Evolutionary conservation across 2,113 vertebrate species (phyloP), one percentile per base, ranked within the genome.

Genomic region (Phylloscopus whistleri): DNA sequence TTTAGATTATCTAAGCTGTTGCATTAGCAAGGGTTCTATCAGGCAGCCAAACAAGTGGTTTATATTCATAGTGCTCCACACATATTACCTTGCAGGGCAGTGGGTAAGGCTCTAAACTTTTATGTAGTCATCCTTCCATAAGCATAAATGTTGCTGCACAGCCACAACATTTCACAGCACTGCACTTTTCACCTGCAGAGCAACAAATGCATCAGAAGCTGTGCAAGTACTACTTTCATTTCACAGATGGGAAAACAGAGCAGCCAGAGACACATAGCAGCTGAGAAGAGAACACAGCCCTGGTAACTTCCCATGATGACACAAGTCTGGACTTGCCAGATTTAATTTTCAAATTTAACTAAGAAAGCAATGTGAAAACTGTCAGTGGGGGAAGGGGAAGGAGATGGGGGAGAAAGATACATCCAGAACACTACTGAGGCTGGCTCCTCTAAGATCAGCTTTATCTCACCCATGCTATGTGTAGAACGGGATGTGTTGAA

Each of bases 131-230:
- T 43, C 16, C 1, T 77, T 95, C 48, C 70, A 76, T 16, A 82
- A 77, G 10, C 26, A 66, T 62, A 91, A 82, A 85, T 62, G 62
- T 44, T 85, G 66, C 58, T 83, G 27, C 56, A 52, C n/a, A 80
- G n/a, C 53, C 30, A 68, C 64, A 91, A 43, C 55, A 70, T 69
- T 90, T 92, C 79, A 76, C 44, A 93, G 77, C 30, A 35, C 48
- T 74, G 52, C 37, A 78, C 48, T 91, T 91, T 87, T 91, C 39
- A 80, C 90, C 74, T 84, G 23, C 30, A 26, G n/a, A 84, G 27
- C 43, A 66, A 24, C 83, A 78, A 78, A 74, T 14, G 24, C 27
- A 35, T 81, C 35, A 39, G 59, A 59, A 89, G 52, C 33, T 69
- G 24, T 86, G 70, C 37, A 87, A 94, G 37, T 23, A 30, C 26